phyloP scores from a whole-genome alignment of 2,888 invertebrate genomes.

The Bombylius major region DNA sequence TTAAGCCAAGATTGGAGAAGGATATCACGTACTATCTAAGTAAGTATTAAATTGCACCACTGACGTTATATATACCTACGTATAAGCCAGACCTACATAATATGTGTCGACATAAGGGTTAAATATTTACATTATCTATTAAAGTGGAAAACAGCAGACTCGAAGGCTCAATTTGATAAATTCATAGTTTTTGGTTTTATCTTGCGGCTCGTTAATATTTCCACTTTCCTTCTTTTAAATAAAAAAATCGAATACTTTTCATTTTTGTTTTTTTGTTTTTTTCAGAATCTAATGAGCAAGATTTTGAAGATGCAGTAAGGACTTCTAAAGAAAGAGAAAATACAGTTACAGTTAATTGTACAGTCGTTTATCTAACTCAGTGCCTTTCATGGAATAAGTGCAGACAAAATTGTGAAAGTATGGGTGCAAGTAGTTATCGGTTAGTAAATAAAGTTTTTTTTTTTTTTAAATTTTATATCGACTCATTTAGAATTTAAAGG shows the following conservation, averaged over 20 bases:
- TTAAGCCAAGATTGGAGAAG: slow-evolving; percentile 51
- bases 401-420: slow-evolving; percentile 53
- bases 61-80: too few relatives aligned
- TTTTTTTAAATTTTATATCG: too few relatives aligned
- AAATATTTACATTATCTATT: too few relatives aligned
- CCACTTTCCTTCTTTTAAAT: too few relatives aligned
- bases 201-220: too few relatives aligned
- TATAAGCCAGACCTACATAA: too few relatives aligned
- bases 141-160: too few relatives aligned
- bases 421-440: slow-evolving; percentile 35
- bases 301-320: slow-evolving; percentile 36
- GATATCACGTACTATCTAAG: slow-evolving; percentile 59
- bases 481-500: too few relatives aligned
- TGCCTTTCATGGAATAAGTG: slow-evolving; percentile 85
- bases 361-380: slow-evolving; percentile 79
- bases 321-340: slow-evolving; percentile 34
- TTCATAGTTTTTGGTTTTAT: too few relatives aligned
- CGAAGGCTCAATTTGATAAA: too few relatives aligned
- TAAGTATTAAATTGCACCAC: slow-evolving; percentile 37
- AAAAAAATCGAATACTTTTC: not conserved
- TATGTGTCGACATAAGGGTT: too few relatives aligned
- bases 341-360: slow-evolving; percentile 70
- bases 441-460: not conserved
- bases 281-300: slow-evolving; percentile 54
- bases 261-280: slow-evolving; percentile 1